Percentiles rank a stretch among this genome's conserved stretches.
phyloP scores from a whole-genome alignment of 2,113 vertebrate genomes.

The Eira barbara region DNA sequence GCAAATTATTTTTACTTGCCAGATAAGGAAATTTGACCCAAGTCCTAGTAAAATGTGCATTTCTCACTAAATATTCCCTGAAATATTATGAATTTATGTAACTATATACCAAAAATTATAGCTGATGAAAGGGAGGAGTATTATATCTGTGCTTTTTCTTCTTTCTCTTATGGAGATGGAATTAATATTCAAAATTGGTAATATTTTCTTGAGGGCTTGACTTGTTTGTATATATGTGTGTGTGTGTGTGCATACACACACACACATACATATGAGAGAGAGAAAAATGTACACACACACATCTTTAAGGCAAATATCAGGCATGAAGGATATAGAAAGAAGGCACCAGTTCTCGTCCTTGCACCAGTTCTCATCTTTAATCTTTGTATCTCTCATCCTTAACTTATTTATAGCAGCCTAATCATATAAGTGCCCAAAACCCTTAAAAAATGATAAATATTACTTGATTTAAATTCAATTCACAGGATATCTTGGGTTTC shows the following conservation, averaged over 20 bases:
- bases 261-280: neutral
- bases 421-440: neutral
- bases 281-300: neutral
- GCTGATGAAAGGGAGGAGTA: neutral
- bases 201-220: neutral
- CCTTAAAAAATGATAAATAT: neutral
- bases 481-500: neutral
- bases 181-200: slow-evolving; percentile 13
- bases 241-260: neutral
- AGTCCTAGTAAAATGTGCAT: slow-evolving; percentile 8
- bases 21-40: slow-evolving; percentile 16
- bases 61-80: neutral
- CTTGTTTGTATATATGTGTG: neutral
- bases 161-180: neutral
- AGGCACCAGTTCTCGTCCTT: neutral
- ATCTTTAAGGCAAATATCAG: neutral
- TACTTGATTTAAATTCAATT: neutral
- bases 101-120: neutral
- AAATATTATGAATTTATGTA: neutral
- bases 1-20: slow-evolving; percentile 49
- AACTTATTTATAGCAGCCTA: neutral
- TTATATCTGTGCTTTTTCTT: neutral
- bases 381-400: neutral
- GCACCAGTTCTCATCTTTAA: neutral
- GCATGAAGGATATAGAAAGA: neutral